Evolutionary conservation across 2,888 invertebrate species (phyloP).

Genomic region (Ellobium chinense): DNA sequence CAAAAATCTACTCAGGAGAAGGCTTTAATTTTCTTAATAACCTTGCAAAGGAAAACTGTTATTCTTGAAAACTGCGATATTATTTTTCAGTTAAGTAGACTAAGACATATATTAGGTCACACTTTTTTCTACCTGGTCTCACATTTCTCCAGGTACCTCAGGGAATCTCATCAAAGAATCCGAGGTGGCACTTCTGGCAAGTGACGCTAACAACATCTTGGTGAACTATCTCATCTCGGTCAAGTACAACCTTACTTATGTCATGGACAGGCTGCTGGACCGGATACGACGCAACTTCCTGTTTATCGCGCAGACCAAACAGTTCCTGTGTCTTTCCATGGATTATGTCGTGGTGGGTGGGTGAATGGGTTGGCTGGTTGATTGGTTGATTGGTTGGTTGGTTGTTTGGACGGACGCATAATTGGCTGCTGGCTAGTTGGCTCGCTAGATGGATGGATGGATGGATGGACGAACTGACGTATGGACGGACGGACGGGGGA

Average conservation of each 20-base stretch:
- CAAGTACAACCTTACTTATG: slow-evolving; percentile 29
- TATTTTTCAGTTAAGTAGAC: too few relatives aligned
- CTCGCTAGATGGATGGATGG: not conserved
- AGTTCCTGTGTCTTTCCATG: slow-evolving; percentile 30
- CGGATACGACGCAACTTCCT: slow-evolving; percentile 26
- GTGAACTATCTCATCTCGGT: slow-evolving; percentile 31
- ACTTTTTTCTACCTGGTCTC: too few relatives aligned
- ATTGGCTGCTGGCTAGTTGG: not conserved
- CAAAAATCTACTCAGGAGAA: too few relatives aligned
- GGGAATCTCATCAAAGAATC: not conserved
- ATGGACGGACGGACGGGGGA: not conserved
- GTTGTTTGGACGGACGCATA: not conserved
- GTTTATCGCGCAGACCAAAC: not conserved
- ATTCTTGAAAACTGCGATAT: too few relatives aligned
- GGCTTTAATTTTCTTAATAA: too few relatives aligned
- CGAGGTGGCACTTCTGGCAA: slow-evolving; percentile 21
- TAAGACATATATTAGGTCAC: too few relatives aligned
- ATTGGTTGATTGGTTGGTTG: not conserved
- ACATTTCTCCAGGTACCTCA: too few relatives aligned
- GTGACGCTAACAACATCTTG: not conserved
- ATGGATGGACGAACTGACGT: not conserved
- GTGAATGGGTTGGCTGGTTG: not conserved
- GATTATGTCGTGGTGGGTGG: slow-evolving; percentile 12
- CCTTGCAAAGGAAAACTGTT: too few relatives aligned
- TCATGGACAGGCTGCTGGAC: slow-evolving; percentile 16